Conservation (phyloP, 2,797 vertebrate species). For the Oreochromis mossambicus region DNA sequence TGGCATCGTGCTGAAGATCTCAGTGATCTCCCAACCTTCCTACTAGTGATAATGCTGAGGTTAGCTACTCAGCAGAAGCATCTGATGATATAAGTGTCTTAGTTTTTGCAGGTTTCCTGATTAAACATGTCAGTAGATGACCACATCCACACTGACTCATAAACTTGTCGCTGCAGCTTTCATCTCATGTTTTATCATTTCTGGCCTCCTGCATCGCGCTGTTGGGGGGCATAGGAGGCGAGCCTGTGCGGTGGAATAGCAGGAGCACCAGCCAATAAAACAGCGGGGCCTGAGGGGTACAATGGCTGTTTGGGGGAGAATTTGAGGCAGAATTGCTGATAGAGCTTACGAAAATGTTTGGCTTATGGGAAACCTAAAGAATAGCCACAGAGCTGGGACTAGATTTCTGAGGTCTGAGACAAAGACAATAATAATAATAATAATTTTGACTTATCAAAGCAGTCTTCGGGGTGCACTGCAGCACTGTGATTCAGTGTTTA, state of each 20-base stretch:
- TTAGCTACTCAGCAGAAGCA: not conserved
- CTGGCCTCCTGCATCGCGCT: constrained; percentile 3
- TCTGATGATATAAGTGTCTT: not conserved
- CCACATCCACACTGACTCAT: not conserved
- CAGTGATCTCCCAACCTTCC: not conserved
- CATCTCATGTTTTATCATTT: constrained; percentile 8
- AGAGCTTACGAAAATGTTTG: constrained; percentile 15
- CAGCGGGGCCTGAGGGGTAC: not conserved
- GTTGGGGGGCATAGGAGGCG: not conserved
- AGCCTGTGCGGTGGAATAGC: not conserved
- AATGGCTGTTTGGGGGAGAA: not conserved
- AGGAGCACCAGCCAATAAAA: not conserved
- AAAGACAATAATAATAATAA: not conserved
- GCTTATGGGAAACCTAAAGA: not conserved
- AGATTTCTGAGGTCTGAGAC: not conserved
- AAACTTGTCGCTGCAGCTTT: not conserved
- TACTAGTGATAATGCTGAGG: not conserved
- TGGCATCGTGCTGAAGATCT: not conserved
- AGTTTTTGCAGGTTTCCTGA: not conserved
- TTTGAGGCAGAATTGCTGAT: not conserved
- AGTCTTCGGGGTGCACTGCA: not conserved
- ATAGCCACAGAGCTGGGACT: not conserved
- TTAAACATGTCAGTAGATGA: not conserved
- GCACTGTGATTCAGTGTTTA: constrained; percentile 13
- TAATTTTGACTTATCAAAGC: not conserved